Evolutionary conservation across 2,113 vertebrate species (phyloP), one percentile per base, ranked within the genome.

Genomic region (Etia nguti): DNA sequence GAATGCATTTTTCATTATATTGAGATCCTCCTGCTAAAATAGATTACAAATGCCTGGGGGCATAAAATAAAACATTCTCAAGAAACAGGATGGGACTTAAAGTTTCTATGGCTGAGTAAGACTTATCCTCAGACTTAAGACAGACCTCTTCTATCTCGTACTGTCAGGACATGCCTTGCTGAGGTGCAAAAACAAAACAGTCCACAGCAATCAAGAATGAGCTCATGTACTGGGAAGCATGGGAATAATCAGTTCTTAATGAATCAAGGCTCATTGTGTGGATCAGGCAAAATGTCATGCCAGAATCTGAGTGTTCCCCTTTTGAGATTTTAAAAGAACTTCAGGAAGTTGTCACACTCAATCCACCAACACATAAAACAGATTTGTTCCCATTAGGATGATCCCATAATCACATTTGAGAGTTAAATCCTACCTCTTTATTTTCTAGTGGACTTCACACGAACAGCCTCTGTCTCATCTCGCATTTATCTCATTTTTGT

Each of bases 31-130:
- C 41, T 65, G 75, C 84, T 80, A 68, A 79, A 81, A 80, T 81
- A 65, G 70, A 41, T 57, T 31, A 29, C 82, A 79, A n/a, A 29
- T 59, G 79, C 83, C 68, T 91, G 82, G 70, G 82, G 84, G 83
- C 86, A 62, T 88, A 90, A 29, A 36, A 70, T 75, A 22, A 86
- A 34, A 41, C 43, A 62, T 8, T n/a, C 43, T 8, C 57, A 60
- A 88, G 90, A 80, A 87, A 88, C 62, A 88, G 26, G 79, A 89
- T 12, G 52, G 7, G 52, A 62, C 13, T 34, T 57, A 41, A 84
- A 82, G 87, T 93, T 86, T 89, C 29, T 95, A 86, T 89, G 87
- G 59, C 68, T 31, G 79, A 83, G 59, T 59, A 86, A 86, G 79
- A 88, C 46, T 86, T 10, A 86, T 88, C 86, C 82, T 88, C 85